Conservation (phyloP, 2,888 invertebrate species). For the Torymus aiolomorphi region DNA sequence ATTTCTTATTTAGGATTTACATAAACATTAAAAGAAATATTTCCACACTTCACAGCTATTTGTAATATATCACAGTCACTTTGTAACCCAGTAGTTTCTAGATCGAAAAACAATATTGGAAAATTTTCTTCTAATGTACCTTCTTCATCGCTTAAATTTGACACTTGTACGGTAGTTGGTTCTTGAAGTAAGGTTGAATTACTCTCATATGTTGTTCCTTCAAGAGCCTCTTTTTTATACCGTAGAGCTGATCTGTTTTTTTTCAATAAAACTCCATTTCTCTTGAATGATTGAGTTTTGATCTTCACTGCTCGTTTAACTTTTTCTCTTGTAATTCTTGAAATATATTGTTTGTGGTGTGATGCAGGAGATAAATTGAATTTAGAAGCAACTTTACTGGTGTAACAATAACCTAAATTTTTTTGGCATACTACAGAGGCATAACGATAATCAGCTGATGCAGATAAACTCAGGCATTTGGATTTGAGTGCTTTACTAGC, state of each 20-base stretch:
- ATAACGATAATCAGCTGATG: conserved; percentile 54
- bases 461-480: conserved; percentile 45
- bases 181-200: conserved; percentile 2
- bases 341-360: conserved; percentile 2
- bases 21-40: no score
- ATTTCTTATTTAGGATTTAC: no score
- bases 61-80: background rate
- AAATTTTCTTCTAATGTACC: no score
- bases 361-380: conserved; percentile 6
- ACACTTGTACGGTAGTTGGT: background rate
- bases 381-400: conserved; percentile 25
- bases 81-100: background rate
- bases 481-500: no score
- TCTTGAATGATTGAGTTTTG: conserved; percentile 5
- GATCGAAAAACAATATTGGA: no score
- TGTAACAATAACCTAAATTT: conserved; percentile 35
- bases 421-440: conserved; percentile 53
- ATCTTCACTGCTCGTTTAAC: background rate
- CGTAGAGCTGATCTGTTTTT: background rate
- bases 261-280: conserved; percentile 10
- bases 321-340: background rate
- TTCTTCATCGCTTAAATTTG: no score
- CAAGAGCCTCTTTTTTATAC: background rate
- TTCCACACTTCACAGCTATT: background rate
- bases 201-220: background rate